phyloP scores from a whole-genome alignment of 2,888 invertebrate species.

The Linyphia triangularis region DNA sequence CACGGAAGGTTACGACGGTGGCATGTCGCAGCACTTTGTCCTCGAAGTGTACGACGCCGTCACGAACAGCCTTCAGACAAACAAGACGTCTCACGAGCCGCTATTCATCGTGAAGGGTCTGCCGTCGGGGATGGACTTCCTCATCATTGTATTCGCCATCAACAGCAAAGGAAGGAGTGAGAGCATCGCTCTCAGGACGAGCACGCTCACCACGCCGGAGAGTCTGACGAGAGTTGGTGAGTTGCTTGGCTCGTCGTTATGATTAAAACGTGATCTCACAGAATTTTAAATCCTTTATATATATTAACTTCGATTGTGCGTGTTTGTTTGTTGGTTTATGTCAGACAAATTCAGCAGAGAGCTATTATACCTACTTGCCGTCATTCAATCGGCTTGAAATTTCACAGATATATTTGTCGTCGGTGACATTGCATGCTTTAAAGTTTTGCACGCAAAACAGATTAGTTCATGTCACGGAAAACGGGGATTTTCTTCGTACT shows the following conservation, averaged over 20 bases:
- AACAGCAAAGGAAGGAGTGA: conserved; percentile 77
- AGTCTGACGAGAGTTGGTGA: conserved; percentile 72
- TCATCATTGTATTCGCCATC: conserved; percentile 76
- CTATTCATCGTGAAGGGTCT: conserved; percentile 75
- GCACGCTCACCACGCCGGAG: conserved; percentile 76
- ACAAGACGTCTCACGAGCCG: conserved; percentile 75
- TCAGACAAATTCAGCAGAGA: too few relatives aligned
- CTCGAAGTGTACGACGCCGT: conserved; percentile 84
- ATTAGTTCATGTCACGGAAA: too few relatives aligned
- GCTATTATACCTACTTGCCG: too few relatives aligned
- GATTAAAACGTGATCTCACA: too few relatives aligned
- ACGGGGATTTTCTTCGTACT: too few relatives aligned
- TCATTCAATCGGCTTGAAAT: too few relatives aligned
- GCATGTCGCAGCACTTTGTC: conserved; percentile 91
- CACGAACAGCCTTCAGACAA: conserved; percentile 61
- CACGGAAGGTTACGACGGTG: conserved; percentile 92
- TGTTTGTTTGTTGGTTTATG: too few relatives aligned
- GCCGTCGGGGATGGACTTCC: conserved; percentile 75
- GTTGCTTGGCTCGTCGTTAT: not conserved
- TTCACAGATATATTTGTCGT: too few relatives aligned
- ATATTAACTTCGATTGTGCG: not conserved
- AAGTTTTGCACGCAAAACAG: too few relatives aligned
- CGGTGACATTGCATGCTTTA: too few relatives aligned
- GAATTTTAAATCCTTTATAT: too few relatives aligned
- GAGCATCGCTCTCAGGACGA: conserved; percentile 71